Percentiles rank a stretch among this genome's conserved stretches.
phyloP scores from a whole-genome alignment of 2,113 vertebrate species.

The Columba janthina region DNA sequence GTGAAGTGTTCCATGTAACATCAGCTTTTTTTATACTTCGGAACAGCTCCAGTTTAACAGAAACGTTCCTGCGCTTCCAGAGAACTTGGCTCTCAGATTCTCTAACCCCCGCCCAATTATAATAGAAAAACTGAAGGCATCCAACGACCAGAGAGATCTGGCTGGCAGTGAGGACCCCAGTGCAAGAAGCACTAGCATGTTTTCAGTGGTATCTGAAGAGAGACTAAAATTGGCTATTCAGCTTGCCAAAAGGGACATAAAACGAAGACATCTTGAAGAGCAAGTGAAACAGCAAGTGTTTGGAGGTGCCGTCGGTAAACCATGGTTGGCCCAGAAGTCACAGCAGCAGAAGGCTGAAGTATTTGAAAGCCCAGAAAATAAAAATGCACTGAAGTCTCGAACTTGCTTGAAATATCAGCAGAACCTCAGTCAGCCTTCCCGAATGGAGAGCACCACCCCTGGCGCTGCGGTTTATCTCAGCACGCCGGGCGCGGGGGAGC shows the following conservation, averaged over 20 bases:
- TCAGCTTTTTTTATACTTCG: not conserved
- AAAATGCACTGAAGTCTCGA: not conserved
- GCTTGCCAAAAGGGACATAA: slow-evolving; percentile 88
- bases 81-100: slow-evolving; percentile 80
- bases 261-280: slow-evolving; percentile 72
- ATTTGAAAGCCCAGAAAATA: not conserved
- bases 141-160: not conserved
- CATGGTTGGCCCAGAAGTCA: slow-evolving; percentile 7
- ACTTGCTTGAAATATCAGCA: not conserved
- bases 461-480: slow-evolving; percentile 65
- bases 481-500: slow-evolving; percentile 28
- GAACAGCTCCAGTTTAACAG: slow-evolving; percentile 87
- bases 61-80: slow-evolving; percentile 69
- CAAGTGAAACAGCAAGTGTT: slow-evolving; percentile 43
- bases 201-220: slow-evolving; percentile 90
- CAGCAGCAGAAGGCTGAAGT: slow-evolving; percentile 33
- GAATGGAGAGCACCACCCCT: slow-evolving; percentile 38
- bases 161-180: slow-evolving; percentile 37
- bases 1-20: not conserved
- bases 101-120: slow-evolving; percentile 81
- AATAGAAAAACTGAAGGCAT: slow-evolving; percentile 85
- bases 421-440: slow-evolving; percentile 10
- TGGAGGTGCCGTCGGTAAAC: not conserved
- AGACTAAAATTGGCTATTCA: slow-evolving; percentile 83
- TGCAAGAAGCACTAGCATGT: slow-evolving; percentile 73